Conservation (phyloP, 2,888 invertebrate species). For the Synergus itoensis region DNA sequence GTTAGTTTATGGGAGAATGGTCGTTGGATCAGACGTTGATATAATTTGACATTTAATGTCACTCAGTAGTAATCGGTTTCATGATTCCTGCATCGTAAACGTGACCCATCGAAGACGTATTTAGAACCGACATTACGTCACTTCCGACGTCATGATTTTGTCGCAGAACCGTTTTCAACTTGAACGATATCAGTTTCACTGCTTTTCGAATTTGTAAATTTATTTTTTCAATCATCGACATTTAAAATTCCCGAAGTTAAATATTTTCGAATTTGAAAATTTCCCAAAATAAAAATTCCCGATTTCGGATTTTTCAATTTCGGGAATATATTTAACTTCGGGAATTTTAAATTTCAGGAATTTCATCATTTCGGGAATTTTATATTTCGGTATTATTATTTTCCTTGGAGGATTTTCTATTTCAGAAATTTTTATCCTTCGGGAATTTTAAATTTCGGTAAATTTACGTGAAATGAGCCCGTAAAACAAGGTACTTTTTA, state of each 20-base stretch:
- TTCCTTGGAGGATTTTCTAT: no score
- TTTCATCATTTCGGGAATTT: no score
- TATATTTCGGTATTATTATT: no score
- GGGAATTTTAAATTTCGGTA: no score
- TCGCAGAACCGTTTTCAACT: conserved; percentile 1
- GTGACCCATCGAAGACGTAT: conserved; percentile 49
- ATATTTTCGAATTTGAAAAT: no score
- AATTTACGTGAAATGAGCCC: conserved; percentile 45
- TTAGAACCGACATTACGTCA: conserved; percentile 54
- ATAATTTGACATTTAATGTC: conserved; percentile 36
- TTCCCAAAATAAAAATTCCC: not conserved
- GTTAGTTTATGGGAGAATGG: not conserved
- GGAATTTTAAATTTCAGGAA: no score
- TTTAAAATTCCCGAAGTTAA: no score
- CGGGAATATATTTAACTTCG: no score
- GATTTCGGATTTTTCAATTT: no score
- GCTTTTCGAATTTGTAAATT: not conserved
- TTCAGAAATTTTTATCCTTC: no score
- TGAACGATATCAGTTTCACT: not conserved
- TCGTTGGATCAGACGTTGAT: conserved; percentile 5
- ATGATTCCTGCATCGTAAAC: conserved; percentile 41
- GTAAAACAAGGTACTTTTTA: conserved; percentile 46
- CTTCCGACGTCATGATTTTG: conserved; percentile 40
- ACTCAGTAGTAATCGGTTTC: conserved; percentile 30
- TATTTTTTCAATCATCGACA: not conserved